These are phyloP conservation scores for Copidosoma floridanum DNA, from an alignment of 1,140 invertebrate genomes.

Conservation along the genomic window DNA sequence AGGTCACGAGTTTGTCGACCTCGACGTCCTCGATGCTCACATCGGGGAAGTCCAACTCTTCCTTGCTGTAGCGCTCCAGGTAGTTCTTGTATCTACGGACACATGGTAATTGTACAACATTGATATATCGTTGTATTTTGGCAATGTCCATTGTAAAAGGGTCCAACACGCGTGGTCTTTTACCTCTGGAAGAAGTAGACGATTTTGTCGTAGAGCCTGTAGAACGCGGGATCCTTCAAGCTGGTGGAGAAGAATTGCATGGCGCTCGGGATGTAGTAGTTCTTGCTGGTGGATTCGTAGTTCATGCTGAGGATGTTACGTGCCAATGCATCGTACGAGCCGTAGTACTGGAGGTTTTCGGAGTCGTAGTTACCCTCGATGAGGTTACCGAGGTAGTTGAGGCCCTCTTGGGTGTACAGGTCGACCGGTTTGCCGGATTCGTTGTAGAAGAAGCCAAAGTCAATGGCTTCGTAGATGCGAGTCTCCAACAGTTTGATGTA, in stretches of 20 bases:
- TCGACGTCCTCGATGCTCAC: slow-evolving; percentile 64
- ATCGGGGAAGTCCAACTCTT: slow-evolving; percentile 62
- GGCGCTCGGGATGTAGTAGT: slow-evolving; percentile 46
- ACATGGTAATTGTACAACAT: too few species aligned
- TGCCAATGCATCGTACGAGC: slow-evolving; percentile 47
- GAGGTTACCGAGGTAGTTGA: slow-evolving; percentile 66
- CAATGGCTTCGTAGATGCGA: slow-evolving; percentile 60
- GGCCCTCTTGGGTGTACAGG: slow-evolving; percentile 47
- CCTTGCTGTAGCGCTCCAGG: slow-evolving; percentile 60
- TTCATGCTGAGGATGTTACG: slow-evolving; percentile 48
- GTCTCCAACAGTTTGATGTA: slow-evolving; percentile 43
- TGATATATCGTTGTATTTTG: slow-evolving; percentile 42
- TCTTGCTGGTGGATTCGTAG: slow-evolving; percentile 42
- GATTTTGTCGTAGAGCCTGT: slow-evolving; percentile 54
- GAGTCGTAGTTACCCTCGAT: slow-evolving; percentile 68
- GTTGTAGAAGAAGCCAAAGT: slow-evolving; percentile 62
- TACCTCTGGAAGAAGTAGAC: slow-evolving; percentile 53
- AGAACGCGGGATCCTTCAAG: slow-evolving; percentile 58
- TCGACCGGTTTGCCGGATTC: slow-evolving; percentile 40
- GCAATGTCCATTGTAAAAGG: not conserved
- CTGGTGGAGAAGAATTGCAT: slow-evolving; percentile 48
- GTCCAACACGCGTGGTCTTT: too few species aligned
- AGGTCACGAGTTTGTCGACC: slow-evolving; percentile 68
- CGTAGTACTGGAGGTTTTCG: slow-evolving; percentile 65
- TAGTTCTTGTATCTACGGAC: slow-evolving; percentile 52